Evolutionary conservation across 1,140 invertebrate genomes (phyloP), one percentile per base, ranked within the genome.

Genomic region (Aphelenchoides besseyi): DNA sequence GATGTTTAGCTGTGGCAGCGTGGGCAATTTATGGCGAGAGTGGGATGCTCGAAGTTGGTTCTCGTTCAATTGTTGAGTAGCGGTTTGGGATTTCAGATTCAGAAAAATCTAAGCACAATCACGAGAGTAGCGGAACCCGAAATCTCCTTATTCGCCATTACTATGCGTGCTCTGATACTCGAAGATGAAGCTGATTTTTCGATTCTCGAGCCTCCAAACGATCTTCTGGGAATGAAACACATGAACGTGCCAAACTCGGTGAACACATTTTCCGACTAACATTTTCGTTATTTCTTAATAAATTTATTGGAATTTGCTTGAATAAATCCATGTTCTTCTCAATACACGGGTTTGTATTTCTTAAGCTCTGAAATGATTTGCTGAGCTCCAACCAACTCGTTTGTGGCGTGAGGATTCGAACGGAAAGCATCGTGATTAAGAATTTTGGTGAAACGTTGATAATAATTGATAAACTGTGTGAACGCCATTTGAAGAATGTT

Each of bases 351-450:
- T 92, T 98, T 89, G 86, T 97, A 97, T 88, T 97, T 98, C 85
- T 98, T 98, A 52, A 98, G 92, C 88, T 98, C 95, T 1, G 97
- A 93, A 92, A 97, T 98, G 69, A 99, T 92, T 68, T 97, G 92
- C 87, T 98, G 96, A 84, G 97, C 96, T 85, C 97, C 98, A 0
- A 96, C 93, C 26, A 98, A 88, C 86, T 97, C 93, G 28, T 91
- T 90, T 76, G 92, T 88, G 2, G 91, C 90, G 63, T 66, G 55
- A 82, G 91, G 91, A 70, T 88, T 79, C 73, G 87, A 86, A 63
- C 86, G 85, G 75, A 90, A 88, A 5, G 87, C 85, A 64, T 85
- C 84, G 2, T 93, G 92, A 2, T 91, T 90, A n/a, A 98, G 85
- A 33, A 98, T 89, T 86, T 98, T 97, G 78, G 94, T 92, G 85